Percentiles rank a stretch among this genome's conserved stretches.
phyloP scores from a whole-genome alignment of 1,140 invertebrate species.

The Bombus sylvicola region DNA sequence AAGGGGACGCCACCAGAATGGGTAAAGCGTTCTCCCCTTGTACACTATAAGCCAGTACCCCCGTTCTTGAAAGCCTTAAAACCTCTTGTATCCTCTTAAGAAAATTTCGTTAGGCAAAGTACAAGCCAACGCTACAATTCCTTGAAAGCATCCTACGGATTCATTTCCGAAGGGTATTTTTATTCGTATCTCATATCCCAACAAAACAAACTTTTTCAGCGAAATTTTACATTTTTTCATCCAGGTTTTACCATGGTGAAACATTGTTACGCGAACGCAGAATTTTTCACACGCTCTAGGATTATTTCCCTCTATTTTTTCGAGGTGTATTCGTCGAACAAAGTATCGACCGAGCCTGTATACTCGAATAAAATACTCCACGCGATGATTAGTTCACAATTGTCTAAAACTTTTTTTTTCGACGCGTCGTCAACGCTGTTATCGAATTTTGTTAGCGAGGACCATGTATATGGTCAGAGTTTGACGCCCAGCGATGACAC shows the following conservation, averaged over 20 bases:
- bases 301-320: not conserved
- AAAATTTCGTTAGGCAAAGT: slow-evolving; percentile 26
- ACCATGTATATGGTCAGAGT: slow-evolving; percentile 4
- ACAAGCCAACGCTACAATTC: slow-evolving; percentile 2
- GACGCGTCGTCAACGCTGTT: not conserved
- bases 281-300: not conserved
- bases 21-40: not conserved
- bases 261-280: not conserved
- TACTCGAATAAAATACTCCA: not conserved
- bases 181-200: not conserved
- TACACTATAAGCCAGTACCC: not conserved
- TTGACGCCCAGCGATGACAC: slow-evolving; percentile 22
- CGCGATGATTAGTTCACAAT: not conserved
- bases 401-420: not conserved
- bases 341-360: not conserved
- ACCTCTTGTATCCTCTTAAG: no score
- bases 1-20: not conserved
- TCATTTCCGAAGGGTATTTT: not conserved
- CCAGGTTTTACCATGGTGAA: not conserved
- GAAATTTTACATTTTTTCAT: not conserved
- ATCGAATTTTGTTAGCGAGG: slow-evolving; percentile 6
- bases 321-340: not conserved
- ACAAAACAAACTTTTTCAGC: not conserved
- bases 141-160: slow-evolving; percentile 10
- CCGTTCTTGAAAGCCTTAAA: slow-evolving; percentile 1